phyloP scores from a whole-genome alignment of 1,140 invertebrate genomes.

The Euura saliciscinereae region DNA sequence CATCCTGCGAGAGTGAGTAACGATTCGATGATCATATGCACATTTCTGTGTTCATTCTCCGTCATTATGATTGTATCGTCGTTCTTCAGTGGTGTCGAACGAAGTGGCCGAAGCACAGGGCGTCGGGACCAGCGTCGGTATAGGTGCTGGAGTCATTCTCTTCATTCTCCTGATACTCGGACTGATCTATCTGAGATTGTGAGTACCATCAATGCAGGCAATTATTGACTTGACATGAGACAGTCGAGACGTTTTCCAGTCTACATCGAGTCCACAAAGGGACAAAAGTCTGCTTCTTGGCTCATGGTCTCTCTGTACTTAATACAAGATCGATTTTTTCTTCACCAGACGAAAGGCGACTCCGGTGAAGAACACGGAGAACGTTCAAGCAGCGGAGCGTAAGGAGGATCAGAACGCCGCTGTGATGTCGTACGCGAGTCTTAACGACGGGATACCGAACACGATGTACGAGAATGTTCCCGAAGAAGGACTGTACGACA shows the following conservation, averaged over 20 bases:
- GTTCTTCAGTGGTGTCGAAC: conserved; percentile 60
- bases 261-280: not conserved
- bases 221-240: conserved; percentile 13
- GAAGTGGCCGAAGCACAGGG: conserved; percentile 69
- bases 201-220: conserved; percentile 54
- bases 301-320: not conserved
- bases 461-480: conserved; percentile 76
- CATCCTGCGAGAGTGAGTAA: conserved; percentile 71
- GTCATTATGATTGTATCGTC: conserved; percentile 17
- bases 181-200: conserved; percentile 78
- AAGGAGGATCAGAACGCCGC: conserved; percentile 85
- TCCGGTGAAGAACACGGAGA: conserved; percentile 86
- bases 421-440: conserved; percentile 83
- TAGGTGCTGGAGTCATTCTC: conserved; percentile 77
- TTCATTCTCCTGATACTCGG: conserved; percentile 77
- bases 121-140: conserved; percentile 78
- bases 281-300: not conserved
- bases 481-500: conserved; percentile 76
- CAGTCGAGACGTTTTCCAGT: too few species aligned
- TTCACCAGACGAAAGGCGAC: conserved; percentile 74
- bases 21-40: not conserved
- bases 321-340: conserved; percentile 24
- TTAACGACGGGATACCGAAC: conserved; percentile 70
- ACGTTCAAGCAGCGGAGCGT: conserved; percentile 80
- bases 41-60: conserved; percentile 28